Percentiles rank a stretch among this genome's conserved stretches.
phyloP scores from a whole-genome alignment of 2,888 invertebrate species.

The Heliconius hortense region DNA sequence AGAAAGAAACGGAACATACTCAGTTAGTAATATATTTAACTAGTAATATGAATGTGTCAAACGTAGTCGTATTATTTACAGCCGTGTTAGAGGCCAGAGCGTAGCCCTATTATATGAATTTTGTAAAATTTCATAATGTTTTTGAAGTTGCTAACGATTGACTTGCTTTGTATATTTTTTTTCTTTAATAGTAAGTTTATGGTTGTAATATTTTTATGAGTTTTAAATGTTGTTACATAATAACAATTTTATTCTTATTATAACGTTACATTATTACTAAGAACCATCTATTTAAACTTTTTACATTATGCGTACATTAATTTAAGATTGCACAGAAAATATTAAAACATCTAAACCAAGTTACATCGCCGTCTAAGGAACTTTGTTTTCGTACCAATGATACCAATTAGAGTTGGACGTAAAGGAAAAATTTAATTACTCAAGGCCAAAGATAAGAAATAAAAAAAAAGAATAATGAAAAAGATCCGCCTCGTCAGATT shows the following conservation, averaged over 20 bases:
- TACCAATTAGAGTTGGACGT: slow-evolving; percentile 24
- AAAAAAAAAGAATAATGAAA: slow-evolving; percentile 43
- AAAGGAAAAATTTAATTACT: slow-evolving; percentile 41
- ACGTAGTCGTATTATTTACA: slow-evolving; percentile 17
- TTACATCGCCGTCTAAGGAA: neutral
- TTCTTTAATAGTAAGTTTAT: too few species aligned
- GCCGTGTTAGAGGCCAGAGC: slow-evolving; percentile 25
- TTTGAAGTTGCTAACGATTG: too few species aligned
- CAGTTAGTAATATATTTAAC: neutral
- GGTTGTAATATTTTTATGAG: too few species aligned
- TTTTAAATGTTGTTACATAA: too few species aligned
- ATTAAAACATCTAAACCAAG: neutral
- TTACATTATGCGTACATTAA: neutral
- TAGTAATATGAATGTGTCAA: neutral
- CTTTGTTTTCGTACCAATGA: slow-evolving; percentile 21
- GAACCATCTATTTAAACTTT: neutral
- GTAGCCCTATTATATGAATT: neutral
- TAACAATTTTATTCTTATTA: neutral
- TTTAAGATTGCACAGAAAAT: neutral
- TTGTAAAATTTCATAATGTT: too few species aligned
- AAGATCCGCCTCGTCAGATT: slow-evolving; percentile 38
- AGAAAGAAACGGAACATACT: too few species aligned
- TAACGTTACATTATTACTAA: neutral
- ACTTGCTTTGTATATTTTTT: too few species aligned
- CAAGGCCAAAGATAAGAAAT: slow-evolving; percentile 37